Conservation (phyloP, 2,888 invertebrate species). For the Lasioglossum marginatum region DNA sequence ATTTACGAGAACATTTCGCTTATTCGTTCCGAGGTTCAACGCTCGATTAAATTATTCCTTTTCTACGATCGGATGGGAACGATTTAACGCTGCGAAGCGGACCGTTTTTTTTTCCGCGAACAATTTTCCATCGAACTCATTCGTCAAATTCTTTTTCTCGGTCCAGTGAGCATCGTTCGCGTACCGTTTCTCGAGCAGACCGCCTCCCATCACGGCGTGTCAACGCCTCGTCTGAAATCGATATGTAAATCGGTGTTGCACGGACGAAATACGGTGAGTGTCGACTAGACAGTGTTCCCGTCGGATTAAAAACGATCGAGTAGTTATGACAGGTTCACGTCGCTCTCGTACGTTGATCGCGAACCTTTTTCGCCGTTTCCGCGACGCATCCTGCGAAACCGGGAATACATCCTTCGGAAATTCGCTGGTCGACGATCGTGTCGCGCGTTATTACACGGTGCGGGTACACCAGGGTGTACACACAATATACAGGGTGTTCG, state of each 20-base stretch:
- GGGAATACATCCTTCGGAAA: conserved; percentile 12
- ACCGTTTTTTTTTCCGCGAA: neutral
- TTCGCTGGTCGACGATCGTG: conserved; percentile 1
- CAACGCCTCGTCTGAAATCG: conserved; percentile 48
- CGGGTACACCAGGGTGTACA: conserved; percentile 3
- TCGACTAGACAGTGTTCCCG: conserved; percentile 38
- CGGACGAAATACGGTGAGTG: conserved; percentile 55
- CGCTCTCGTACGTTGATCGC: conserved; percentile 23
- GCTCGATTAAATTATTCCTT: neutral
- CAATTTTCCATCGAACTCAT: conserved; percentile 10
- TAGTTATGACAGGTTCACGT: neutral
- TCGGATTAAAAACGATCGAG: conserved; percentile 46
- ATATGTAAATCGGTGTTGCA: conserved; percentile 60
- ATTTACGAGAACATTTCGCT: neutral
- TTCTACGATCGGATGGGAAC: neutral
- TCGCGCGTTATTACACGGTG: conserved; percentile 10
- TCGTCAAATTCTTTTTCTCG: conserved; percentile 3
- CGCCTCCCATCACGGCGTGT: conserved; percentile 52
- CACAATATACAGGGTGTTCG: neutral
- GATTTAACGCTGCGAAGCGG: conserved; percentile 2
- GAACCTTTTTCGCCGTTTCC: conserved; percentile 30
- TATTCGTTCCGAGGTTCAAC: neutral
- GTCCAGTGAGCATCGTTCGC: conserved; percentile 15
- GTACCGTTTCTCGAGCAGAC: conserved; percentile 45
- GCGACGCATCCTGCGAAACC: neutral